Conservation (phyloP, 2,113 vertebrate genomes). For the Equus quagga region DNA sequence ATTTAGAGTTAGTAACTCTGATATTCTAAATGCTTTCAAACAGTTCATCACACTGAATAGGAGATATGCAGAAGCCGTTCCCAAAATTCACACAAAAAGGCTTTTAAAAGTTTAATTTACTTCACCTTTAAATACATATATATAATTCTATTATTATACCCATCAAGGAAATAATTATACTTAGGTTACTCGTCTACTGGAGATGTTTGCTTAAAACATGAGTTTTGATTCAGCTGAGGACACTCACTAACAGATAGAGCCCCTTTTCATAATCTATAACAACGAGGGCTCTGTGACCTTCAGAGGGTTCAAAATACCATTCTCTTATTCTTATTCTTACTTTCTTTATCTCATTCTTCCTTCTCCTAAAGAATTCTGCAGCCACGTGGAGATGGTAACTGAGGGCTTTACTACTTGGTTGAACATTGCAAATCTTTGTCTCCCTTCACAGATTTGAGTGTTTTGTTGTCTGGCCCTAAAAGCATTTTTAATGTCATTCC, state of each 20-base stretch:
- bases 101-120: neutral
- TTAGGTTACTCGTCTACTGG: neutral
- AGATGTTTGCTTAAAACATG: neutral
- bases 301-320: neutral
- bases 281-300: neutral
- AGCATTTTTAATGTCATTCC: neutral
- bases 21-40: neutral
- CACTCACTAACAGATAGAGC: neutral
- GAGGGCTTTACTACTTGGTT: neutral
- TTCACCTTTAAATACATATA: neutral
- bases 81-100: neutral
- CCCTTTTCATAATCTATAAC: neutral
- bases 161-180: neutral
- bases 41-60: neutral
- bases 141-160: neutral
- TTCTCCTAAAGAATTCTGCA: neutral
- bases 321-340: neutral
- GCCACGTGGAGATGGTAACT: neutral
- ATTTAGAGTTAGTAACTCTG: neutral
- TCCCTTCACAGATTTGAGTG: neutral
- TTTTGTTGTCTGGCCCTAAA: constrained; percentile 26
- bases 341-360: neutral
- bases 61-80: neutral
- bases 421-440: neutral
- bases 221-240: neutral